Evolutionary conservation across 2,113 vertebrate genomes (phyloP).

Genomic region (Pongo abelii): DNA sequence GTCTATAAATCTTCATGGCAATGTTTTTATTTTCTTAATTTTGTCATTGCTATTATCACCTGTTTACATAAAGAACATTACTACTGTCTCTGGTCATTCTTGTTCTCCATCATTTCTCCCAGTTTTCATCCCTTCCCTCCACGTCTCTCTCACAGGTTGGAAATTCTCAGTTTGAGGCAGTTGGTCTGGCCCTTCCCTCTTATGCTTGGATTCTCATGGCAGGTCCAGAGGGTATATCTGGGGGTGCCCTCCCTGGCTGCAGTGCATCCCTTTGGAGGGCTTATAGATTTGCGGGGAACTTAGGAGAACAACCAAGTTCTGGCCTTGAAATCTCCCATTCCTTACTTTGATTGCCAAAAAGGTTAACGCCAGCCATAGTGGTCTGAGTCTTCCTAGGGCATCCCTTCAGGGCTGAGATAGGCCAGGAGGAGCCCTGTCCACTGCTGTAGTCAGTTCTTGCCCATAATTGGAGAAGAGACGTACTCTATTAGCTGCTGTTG

Average conservation of each 20-base stretch:
- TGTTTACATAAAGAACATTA: slow-evolving; percentile 77
- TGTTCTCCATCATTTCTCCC: background rate
- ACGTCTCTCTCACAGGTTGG: slow-evolving; percentile 13
- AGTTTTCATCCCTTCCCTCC: background rate
- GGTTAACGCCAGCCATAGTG: background rate
- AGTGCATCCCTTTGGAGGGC: background rate
- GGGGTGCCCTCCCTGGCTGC: background rate
- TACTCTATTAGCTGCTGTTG: background rate
- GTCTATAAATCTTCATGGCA: slow-evolving; percentile 83
- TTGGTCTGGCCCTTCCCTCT: background rate
- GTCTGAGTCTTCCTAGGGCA: background rate
- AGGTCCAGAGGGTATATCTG: background rate
- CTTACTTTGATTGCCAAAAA: background rate
- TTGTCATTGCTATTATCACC: slow-evolving; percentile 81
- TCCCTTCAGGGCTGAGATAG: background rate
- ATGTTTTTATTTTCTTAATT: slow-evolving; percentile 83
- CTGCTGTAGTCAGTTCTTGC: background rate
- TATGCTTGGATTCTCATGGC: background rate
- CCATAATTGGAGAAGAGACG: background rate
- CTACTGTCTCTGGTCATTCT: slow-evolving; percentile 45
- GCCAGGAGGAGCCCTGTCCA: background rate
- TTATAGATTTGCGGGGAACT: background rate
- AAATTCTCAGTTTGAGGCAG: slow-evolving; percentile 28
- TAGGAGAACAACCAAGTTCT: background rate
- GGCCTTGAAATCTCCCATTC: background rate